A percentile compares a stretch with the other conserved stretches of the same genome.
Evolutionary conservation across 1,140 invertebrate genomes (phyloP).

Genomic region (Patella vulgata): DNA sequence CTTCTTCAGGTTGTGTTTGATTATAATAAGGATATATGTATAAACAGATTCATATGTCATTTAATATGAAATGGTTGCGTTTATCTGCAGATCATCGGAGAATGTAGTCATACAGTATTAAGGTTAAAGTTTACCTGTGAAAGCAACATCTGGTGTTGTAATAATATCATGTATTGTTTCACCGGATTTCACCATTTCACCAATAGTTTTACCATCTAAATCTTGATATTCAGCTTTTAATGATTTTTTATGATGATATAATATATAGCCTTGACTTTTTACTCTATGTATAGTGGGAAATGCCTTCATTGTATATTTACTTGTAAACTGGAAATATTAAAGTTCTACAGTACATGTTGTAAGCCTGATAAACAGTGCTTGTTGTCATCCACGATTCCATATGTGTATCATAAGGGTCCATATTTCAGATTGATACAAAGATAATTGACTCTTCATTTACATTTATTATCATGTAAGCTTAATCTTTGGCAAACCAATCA

Average conservation of each 20-base stretch:
- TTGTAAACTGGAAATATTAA: slow-evolving; percentile 44
- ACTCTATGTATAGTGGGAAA: slow-evolving; percentile 51
- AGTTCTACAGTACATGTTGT: no score
- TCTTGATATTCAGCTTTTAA: slow-evolving; percentile 43
- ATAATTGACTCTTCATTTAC: background rate
- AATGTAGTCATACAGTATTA: no score
- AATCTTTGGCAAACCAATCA: no score
- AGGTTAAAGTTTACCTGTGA: slow-evolving; percentile 38
- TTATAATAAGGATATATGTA: no score
- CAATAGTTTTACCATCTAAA: slow-evolving; percentile 24
- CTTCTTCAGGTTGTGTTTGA: no score
- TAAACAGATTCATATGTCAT: no score
- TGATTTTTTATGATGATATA: slow-evolving; percentile 41
- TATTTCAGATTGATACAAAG: background rate
- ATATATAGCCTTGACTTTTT: slow-evolving; percentile 51
- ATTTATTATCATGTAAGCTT: no score
- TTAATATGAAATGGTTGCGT: no score
- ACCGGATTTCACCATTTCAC: slow-evolving; percentile 28
- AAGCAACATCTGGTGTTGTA: slow-evolving; percentile 46
- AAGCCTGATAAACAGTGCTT: no score
- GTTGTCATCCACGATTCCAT: background rate
- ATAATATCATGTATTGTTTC: slow-evolving; percentile 36
- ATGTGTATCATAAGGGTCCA: background rate
- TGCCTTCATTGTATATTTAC: slow-evolving; percentile 33
- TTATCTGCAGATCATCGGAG: background rate